Percentiles rank a stretch among this genome's conserved stretches.
Conservation (phyloP, 2,113 vertebrate species). For the Panthera tigris region DNA sequence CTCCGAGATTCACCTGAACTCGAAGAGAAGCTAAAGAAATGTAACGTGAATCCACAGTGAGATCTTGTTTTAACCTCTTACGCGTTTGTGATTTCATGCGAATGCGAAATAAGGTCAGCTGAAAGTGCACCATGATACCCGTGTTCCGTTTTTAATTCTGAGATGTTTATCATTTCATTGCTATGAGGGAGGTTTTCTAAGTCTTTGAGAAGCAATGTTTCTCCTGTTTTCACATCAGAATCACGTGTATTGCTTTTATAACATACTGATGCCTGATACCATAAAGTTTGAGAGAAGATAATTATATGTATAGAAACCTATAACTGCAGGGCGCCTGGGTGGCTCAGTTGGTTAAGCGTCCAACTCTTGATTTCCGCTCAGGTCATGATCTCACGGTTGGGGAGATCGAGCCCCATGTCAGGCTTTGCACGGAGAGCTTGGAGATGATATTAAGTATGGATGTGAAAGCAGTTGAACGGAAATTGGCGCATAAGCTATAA, state of each 20-base stretch:
- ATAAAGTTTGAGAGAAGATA: not conserved
- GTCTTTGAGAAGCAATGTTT: not conserved
- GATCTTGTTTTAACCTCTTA: constrained; percentile 69
- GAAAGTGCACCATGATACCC: not conserved
- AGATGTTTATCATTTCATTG: not conserved
- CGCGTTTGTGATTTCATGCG: not conserved
- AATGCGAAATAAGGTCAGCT: not conserved
- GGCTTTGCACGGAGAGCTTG: no score
- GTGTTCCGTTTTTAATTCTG: not conserved
- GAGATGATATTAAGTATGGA: not conserved
- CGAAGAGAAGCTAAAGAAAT: constrained; percentile 95
- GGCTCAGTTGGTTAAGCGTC: no score
- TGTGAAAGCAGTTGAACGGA: not conserved
- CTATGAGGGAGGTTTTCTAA: not conserved
- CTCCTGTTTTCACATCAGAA: not conserved
- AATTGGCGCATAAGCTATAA: not conserved
- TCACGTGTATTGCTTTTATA: not conserved
- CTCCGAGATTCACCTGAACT: constrained; percentile 90
- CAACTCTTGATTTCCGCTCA: no score
- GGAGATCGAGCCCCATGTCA: no score
- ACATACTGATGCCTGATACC: not conserved
- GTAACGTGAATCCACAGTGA: constrained; percentile 93
- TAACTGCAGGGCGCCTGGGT: not conserved
- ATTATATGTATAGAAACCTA: not conserved
- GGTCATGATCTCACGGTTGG: no score